Evolutionary conservation across 2,113 vertebrate genomes (phyloP), one percentile per base, ranked within the genome.

Genomic region (Sylvilagus bachmani): DNA sequence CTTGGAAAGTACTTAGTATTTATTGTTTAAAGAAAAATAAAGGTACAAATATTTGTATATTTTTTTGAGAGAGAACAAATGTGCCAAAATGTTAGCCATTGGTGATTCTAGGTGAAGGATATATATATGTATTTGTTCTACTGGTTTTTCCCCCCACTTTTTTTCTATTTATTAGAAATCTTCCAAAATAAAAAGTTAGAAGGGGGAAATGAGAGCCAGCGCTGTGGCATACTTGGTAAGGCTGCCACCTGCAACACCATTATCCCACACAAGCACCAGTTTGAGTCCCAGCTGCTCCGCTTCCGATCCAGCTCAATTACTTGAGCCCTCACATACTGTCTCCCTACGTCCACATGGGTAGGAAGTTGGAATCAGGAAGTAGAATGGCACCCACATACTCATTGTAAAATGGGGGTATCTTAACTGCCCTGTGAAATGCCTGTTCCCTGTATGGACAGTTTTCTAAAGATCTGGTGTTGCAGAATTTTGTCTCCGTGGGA

Each of bases 1-100:
- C 10, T 24, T 75, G 13, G 67, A 55, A 71, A 77, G 11, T 55
- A 53, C 29, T 69, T 38, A 73, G 4, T 61, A 24, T 67, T 92
- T 96, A 33, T 53, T 91, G 8, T 80, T 95, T 51, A 77, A 92
- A 89, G 92, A 38, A 89, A 95, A 66, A 69, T 61, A 49, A 71
- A 75, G 29, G 36, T 77, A 25, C 10, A 80, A 61, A 67, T 74
- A 21, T 33, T 3, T 89, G 4, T 53, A 3, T 58, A 27, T 70
- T 66, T 66, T 86, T 79, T n/a, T 55, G 38, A 83, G 14, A 49
- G 82, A 85, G 36, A 62, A 29, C 27, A 78, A 19, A 51, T 73
- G 4, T 73, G 25, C 79, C 24, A 74, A 93, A 44, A 44, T 93
- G 24, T 17, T 71, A 44, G 64, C 24, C 36, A 16, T 77, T 83